Conservation (phyloP, 2,797 vertebrate species). For the Rhyacichthys aspro region DNA sequence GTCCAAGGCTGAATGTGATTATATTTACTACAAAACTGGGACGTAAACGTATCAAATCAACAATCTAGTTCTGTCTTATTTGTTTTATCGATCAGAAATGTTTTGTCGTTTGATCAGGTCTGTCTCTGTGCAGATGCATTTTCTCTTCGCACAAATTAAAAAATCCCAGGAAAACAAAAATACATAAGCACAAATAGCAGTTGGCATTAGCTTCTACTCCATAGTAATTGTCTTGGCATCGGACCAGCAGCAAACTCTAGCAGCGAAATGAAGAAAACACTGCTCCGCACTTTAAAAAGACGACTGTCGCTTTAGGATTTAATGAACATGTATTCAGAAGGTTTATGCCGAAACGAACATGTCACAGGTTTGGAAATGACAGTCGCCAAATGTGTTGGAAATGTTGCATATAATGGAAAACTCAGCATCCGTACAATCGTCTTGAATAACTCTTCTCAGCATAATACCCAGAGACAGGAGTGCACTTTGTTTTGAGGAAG, state of each 20-base stretch:
- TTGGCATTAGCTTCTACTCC: neutral
- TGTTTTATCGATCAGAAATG: too few relatives aligned
- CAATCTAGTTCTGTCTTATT: too few relatives aligned
- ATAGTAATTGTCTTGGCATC: neutral
- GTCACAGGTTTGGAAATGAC: neutral
- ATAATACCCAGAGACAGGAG: neutral
- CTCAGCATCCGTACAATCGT: neutral
- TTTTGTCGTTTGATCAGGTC: too few relatives aligned
- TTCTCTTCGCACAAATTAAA: neutral
- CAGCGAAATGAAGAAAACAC: too few relatives aligned
- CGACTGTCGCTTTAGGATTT: neutral
- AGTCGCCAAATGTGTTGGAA: neutral
- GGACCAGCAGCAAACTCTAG: neutral
- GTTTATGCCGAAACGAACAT: neutral
- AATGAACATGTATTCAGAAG: neutral
- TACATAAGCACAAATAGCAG: neutral
- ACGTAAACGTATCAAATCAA: too few relatives aligned
- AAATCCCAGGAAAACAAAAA: neutral
- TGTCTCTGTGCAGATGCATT: too few relatives aligned
- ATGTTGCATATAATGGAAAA: neutral
- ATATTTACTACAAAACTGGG: too few relatives aligned
- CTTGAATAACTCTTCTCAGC: neutral
- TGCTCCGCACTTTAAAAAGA: neutral
- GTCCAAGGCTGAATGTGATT: too few relatives aligned
- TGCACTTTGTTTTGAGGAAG: too few relatives aligned